Evolutionary conservation across 2,113 vertebrate species (phyloP).

Genomic region (Galemys pyrenaicus): DNA sequence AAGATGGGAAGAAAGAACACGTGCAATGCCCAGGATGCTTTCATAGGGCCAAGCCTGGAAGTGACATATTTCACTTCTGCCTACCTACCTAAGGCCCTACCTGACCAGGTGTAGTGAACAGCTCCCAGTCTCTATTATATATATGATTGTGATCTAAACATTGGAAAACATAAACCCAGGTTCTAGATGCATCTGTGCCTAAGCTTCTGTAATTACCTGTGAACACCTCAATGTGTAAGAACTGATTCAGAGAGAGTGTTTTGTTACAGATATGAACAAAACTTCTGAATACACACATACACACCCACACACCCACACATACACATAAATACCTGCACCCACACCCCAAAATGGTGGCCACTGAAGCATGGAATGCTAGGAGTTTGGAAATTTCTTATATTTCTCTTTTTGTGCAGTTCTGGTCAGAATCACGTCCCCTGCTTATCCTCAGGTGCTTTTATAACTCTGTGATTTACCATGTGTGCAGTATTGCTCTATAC

Average conservation of each 20-base stretch:
- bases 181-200: not conserved
- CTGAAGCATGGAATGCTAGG: not conserved
- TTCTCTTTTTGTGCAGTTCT: not conserved
- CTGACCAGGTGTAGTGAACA: not conserved
- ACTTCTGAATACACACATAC: too few relatives aligned
- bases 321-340: too few relatives aligned
- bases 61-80: not conserved
- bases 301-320: too few relatives aligned
- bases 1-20: not conserved
- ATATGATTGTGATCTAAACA: not conserved
- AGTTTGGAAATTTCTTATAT: not conserved
- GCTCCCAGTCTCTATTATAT: not conserved
- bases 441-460: not conserved
- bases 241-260: not conserved
- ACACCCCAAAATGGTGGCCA: not conserved
- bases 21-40: not conserved
- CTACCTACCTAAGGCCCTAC: not conserved
- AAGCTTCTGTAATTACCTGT: not conserved
- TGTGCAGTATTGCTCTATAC: not conserved
- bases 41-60: not conserved
- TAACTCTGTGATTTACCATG: not conserved
- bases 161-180: not conserved
- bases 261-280: not conserved
- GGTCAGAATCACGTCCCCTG: not conserved
- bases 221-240: not conserved